Evolutionary conservation across 2,888 invertebrate genomes (phyloP).

Genomic region (Dynastes maya): DNA sequence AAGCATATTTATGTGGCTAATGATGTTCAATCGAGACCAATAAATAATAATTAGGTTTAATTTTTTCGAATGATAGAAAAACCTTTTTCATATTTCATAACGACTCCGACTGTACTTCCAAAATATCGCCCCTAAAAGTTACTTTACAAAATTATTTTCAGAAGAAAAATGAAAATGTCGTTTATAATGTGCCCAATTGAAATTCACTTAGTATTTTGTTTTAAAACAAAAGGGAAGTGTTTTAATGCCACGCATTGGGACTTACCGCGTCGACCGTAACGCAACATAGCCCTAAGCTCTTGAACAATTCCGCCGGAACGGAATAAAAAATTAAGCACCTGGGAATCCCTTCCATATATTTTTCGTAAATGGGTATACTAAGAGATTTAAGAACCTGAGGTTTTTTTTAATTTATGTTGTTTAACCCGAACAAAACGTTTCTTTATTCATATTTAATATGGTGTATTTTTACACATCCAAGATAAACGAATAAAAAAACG

Average conservation of each 20-base stretch:
- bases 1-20: no score
- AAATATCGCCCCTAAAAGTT: no score
- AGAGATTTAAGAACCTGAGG: slow-evolving; percentile 7
- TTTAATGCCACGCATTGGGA: slow-evolving; percentile 1
- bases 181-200: slow-evolving; percentile 29
- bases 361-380: slow-evolving; percentile 19
- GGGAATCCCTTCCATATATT: slow-evolving; percentile 25
- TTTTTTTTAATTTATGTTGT: slow-evolving; percentile 20
- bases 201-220: slow-evolving; percentile 36
- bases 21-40: no score
- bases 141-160: no score
- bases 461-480: not conserved
- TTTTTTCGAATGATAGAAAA: no score
- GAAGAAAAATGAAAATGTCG: slow-evolving; percentile 1
- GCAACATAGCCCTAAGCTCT: slow-evolving; percentile 13
- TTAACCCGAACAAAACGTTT: slow-evolving; percentile 2
- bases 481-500: not conserved
- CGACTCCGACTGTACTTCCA: no score
- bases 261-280: not conserved
- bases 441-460: not conserved
- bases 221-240: slow-evolving; percentile 12
- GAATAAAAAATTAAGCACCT: slow-evolving; percentile 33
- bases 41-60: no score
- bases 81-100: no score
- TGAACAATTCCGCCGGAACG: slow-evolving; percentile 8